Evolutionary conservation across 2,888 invertebrate species (phyloP), one percentile per base, ranked within the genome.

Genomic region (Fragum sueziense): DNA sequence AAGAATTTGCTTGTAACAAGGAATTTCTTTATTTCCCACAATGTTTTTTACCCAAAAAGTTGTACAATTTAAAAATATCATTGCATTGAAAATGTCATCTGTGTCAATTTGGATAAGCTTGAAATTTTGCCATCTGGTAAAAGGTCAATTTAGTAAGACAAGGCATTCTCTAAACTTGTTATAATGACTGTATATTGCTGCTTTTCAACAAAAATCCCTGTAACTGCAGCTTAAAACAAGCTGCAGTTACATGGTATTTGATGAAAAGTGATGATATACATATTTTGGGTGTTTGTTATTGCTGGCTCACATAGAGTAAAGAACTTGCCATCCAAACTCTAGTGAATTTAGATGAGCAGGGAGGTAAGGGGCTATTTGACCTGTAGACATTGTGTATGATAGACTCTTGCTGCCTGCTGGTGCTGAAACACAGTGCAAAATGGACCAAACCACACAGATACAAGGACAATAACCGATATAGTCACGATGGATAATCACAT

Each of bases 241-340:
- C n/a, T n/a, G n/a, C n/a, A n/a, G n/a, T n/a, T n/a, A n/a, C n/a
- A n/a, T n/a, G n/a, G n/a, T n/a, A n/a, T n/a, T n/a, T n/a, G n/a
- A n/a, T n/a, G n/a, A n/a, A n/a, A n/a, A n/a, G n/a, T n/a, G n/a
- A n/a, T n/a, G n/a, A n/a, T n/a, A n/a, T n/a, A n/a, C n/a, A n/a
- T n/a, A n/a, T n/a, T n/a, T 47, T 47, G 47, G 14, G 47, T 20
- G 59, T 71, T 37, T 71, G 61, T 59, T 41, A 3, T 25, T 65
- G 65, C 37, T 31, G 65, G 59, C 65, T 29, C 33, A 62, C 68
- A 78, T 85, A 90, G 90, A 81, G 85, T 74, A 88, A 89, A 78
- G 90, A 89, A 74, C 84, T 86, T 47, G 90, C 88, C 37, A 87
- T 90, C 57, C 88, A 89, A 84, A 89, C 89, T 74, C 80, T 90